These are phyloP conservation scores for Leptinotarsa defecta DNA, from an alignment of 1,140 invertebrate genomes.

Conservation along the genomic window DNA sequence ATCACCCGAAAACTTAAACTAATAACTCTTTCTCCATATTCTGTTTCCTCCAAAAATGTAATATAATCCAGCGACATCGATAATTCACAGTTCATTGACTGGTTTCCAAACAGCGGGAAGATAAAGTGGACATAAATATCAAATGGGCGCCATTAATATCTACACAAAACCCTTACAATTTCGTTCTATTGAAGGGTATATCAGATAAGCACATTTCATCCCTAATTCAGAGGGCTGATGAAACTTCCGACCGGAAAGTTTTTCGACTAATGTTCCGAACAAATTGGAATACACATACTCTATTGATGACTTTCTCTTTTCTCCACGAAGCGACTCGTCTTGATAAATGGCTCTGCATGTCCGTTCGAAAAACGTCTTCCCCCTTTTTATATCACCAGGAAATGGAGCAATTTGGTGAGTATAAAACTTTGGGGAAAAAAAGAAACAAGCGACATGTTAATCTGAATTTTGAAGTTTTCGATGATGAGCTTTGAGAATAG, in stretches of 20 bases:
- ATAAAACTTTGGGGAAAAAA: too few relatives aligned
- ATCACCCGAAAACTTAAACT: too few relatives aligned
- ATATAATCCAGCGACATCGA: too few relatives aligned
- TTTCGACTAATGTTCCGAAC: background rate
- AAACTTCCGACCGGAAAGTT: background rate
- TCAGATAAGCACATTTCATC: slow-evolving; percentile 8
- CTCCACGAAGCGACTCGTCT: background rate
- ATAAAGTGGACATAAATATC: too few relatives aligned
- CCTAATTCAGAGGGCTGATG: background rate
- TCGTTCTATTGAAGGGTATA: background rate
- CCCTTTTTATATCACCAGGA: background rate
- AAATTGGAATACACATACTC: slow-evolving; percentile 1
- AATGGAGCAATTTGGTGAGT: too few relatives aligned
- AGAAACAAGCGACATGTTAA: too few relatives aligned
- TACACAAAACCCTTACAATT: background rate
- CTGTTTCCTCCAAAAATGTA: too few relatives aligned
- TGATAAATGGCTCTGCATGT: background rate
- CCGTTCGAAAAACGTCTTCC: background rate
- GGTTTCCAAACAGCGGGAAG: too few relatives aligned
- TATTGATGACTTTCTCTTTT: slow-evolving; percentile 4
- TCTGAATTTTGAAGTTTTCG: too few relatives aligned
- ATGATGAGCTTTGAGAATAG: too few relatives aligned
- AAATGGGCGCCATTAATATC: background rate
- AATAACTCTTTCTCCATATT: too few relatives aligned
- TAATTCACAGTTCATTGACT: too few relatives aligned